A percentile compares a stretch with the other conserved stretches of the same genome.
Conservation (phyloP, 2,113 vertebrate species). For the Elgaria multicarinata region DNA sequence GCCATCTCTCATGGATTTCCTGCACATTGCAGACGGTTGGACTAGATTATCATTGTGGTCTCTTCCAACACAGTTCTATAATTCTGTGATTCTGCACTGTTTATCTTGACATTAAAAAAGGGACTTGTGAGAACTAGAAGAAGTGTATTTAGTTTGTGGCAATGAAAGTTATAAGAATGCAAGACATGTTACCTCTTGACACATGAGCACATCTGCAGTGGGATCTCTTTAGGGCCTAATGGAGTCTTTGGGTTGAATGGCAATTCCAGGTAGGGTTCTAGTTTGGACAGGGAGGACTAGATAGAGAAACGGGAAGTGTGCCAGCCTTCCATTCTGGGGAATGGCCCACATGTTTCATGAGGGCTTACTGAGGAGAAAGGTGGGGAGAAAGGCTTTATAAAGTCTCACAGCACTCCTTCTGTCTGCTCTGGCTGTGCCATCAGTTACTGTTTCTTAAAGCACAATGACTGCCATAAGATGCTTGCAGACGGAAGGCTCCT, state of each 20-base stretch:
- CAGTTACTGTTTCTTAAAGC: too few relatives aligned
- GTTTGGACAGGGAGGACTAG: background rate
- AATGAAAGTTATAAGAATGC: background rate
- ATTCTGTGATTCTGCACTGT: too few relatives aligned
- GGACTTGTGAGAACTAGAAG: background rate
- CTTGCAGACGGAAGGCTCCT: too few relatives aligned
- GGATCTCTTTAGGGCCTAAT: background rate
- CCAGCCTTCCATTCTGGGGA: background rate
- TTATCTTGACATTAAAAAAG: background rate
- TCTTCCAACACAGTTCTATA: too few relatives aligned
- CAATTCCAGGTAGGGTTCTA: background rate
- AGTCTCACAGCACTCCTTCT: too few relatives aligned
- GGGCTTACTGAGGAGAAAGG: background rate
- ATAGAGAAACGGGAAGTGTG: background rate
- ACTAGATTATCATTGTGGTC: too few relatives aligned
- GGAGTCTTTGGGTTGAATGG: background rate
- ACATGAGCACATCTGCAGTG: background rate
- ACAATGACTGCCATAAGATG: too few relatives aligned
- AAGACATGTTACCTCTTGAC: background rate
- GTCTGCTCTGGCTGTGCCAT: too few relatives aligned
- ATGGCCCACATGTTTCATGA: background rate
- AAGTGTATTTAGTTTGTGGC: background rate
- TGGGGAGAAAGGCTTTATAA: background rate
- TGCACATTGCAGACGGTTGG: too few relatives aligned
- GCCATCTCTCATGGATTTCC: too few relatives aligned